Evolutionary conservation across 2,113 vertebrate genomes (phyloP).

Genomic region (Barbus barbus): DNA sequence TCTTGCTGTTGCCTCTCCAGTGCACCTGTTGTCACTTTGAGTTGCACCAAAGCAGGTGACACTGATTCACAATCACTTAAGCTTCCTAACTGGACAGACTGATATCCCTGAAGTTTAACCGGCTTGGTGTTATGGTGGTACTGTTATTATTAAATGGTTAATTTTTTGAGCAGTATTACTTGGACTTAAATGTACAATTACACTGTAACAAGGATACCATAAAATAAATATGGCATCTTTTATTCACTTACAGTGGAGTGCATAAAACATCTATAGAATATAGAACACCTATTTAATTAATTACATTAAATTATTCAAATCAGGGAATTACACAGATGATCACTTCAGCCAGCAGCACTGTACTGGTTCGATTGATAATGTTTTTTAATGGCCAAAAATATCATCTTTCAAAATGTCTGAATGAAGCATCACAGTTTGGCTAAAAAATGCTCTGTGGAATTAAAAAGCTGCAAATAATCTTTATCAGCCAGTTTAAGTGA

Average conservation of each 20-base stretch:
- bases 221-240: too few relatives aligned
- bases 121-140: background rate
- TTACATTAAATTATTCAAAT: background rate
- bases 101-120: background rate
- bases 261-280: background rate
- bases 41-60: background rate
- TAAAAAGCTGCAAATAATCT: background rate
- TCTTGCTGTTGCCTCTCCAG: background rate
- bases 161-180: background rate
- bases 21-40: too few relatives aligned
- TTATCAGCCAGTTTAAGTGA: too few relatives aligned
- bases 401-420: background rate
- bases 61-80: background rate
- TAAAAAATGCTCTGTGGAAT: background rate
- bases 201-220: too few relatives aligned
- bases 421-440: too few relatives aligned
- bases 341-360: too few relatives aligned
- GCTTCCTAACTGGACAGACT: background rate
- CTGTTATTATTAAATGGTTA: background rate
- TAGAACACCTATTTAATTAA: background rate
- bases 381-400: background rate
- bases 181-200: background rate
- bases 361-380: background rate
- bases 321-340: background rate
- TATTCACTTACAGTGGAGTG: too few relatives aligned